Base-by-base conservation (phyloP, 2,113 vertebrate genomes). In the Oncorhynchus mykiss region DNA sequence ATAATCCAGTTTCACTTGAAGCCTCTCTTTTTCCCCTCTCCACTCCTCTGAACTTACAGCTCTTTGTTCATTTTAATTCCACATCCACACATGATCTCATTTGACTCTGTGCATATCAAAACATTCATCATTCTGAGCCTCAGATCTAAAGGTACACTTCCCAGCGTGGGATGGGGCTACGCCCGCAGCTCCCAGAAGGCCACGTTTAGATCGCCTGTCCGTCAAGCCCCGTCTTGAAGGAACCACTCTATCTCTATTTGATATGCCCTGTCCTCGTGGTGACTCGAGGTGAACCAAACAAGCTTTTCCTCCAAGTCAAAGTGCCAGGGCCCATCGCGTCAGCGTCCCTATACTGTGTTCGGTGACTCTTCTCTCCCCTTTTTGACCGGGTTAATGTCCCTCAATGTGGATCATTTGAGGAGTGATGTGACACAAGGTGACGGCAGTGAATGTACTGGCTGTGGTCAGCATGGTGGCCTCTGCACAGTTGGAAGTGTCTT, bases 361-460 rank as follows among this genome's bases (percentile, higher is more conserved):
- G 22, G 59, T 20, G 1, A 48, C 20, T 62, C 57, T 72, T 64
- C 75, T 73, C 73, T 60, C 71, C 67, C 77, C 27, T 65, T 22
- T 85, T 83, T 81, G 87, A 88, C 84, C 87, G 70, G 49, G 79
- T 81, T 86, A 85, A 86, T 60, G 65, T 87, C 76, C 80, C 83
- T 87, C n/a, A 75, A 85, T 86, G 83, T 81, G 68, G 84, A 78
- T 71, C 65, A 78, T 73, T 62, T 74, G 65, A 85, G 72, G 66
- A 68, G 65, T 88, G 85, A 90, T 74, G 65, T 82, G 80, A 92
- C 84, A 71, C 67, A 74, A 87, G 87, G 87, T 89, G 91, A 89
- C 81, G 79, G 85, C 75, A 69, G 67, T 71, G 31, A 81, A 79
- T 29, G 69, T 16, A 67, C 34, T 14, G 39, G 71, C 62, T 54